A percentile compares a stretch with the other conserved stretches of the same genome.
Evolutionary conservation across 2,797 vertebrate species (phyloP).

Genomic region (Chromis chromis): DNA sequence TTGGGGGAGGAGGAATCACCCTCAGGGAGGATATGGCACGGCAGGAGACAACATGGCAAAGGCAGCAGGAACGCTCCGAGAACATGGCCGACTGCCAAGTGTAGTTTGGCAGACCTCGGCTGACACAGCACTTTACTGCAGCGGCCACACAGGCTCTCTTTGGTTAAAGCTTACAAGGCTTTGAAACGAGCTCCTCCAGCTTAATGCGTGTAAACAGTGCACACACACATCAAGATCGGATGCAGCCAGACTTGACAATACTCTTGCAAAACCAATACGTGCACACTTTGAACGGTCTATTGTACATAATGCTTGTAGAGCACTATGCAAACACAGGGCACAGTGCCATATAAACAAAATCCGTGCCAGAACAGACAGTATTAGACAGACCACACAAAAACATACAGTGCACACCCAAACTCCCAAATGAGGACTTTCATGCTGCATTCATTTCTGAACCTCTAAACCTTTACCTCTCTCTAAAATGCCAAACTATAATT

Average conservation of each 20-base stretch:
- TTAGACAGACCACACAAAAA: constrained; percentile 61
- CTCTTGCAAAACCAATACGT: constrained; percentile 35
- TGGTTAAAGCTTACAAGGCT: constrained; percentile 48
- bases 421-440: constrained; percentile 27
- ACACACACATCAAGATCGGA: constrained; percentile 36
- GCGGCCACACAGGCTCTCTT: constrained; percentile 66
- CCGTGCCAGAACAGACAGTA: constrained; percentile 43
- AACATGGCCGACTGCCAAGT: constrained; percentile 68
- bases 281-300: constrained; percentile 31
- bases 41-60: constrained; percentile 77
- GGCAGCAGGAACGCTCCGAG: constrained; percentile 67
- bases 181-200: constrained; percentile 47
- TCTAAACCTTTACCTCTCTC: constrained; percentile 3
- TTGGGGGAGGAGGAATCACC: constrained; percentile 55
- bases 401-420: constrained; percentile 27
- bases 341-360: constrained; percentile 31
- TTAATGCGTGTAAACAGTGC: constrained; percentile 51
- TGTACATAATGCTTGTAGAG: constrained; percentile 26
- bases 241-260: constrained; percentile 47
- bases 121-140: constrained; percentile 70
- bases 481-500: constrained; percentile 11
- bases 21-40: constrained; percentile 66
- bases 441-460: constrained; percentile 13
- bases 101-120: constrained; percentile 62
- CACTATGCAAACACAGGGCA: constrained; percentile 44